These are phyloP conservation scores for Hydropotes inermis DNA, from an alignment of 2,113 vertebrate species.

Conservation along the genomic window DNA sequence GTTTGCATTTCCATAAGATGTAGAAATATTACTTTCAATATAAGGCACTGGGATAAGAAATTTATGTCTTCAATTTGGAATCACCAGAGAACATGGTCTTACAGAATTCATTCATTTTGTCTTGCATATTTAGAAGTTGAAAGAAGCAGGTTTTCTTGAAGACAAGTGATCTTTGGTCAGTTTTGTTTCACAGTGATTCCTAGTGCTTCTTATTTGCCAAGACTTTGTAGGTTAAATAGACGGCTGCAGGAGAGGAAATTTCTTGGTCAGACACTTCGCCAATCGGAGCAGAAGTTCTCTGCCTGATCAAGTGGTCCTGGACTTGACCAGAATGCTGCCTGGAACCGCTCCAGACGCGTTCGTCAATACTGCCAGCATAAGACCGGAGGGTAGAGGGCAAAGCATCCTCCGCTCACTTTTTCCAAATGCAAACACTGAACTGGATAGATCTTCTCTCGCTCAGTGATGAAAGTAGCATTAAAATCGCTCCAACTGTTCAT, in stretches of 20 bases:
- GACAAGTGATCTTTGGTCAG: not conserved
- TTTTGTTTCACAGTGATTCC: not conserved
- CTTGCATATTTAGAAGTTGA: not conserved
- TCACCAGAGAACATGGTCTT: not conserved
- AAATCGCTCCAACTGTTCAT: not conserved
- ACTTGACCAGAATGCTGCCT: not conserved
- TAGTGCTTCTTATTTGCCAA: not conserved
- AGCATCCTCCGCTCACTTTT: not conserved
- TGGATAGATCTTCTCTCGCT: not conserved
- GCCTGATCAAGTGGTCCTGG: not conserved
- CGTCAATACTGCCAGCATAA: not conserved
- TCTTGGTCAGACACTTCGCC: not conserved
- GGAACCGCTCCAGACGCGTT: not conserved
- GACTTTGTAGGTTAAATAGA: not conserved
- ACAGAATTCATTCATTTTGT: slow-evolving; percentile 20
- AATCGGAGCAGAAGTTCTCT: not conserved
- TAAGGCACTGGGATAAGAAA: not conserved
- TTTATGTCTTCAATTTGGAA: slow-evolving; percentile 21
- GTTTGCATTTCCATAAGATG: slow-evolving; percentile 27
- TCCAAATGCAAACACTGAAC: not conserved
- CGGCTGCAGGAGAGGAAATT: not conserved
- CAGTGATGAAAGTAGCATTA: not conserved
- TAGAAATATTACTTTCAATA: slow-evolving; percentile 38
- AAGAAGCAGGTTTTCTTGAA: not conserved
- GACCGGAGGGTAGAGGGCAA: not conserved